These are phyloP conservation scores for Chromobotia macracanthus DNA, from an alignment of 2,797 vertebrate species.

Conservation along the genomic window DNA sequence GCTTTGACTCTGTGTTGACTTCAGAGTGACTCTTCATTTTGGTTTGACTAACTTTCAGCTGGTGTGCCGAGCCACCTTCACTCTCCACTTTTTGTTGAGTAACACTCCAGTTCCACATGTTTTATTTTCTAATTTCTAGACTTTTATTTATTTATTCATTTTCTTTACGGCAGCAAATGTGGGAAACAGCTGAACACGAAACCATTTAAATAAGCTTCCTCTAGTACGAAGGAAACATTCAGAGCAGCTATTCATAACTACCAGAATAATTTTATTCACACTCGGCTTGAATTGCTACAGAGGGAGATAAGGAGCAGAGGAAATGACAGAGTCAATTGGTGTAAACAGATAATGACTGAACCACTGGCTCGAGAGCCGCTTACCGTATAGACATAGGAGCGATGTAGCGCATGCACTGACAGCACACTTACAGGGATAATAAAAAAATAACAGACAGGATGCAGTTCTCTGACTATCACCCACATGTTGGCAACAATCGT, in stretches of 20 bases:
- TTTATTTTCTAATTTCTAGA: conserved; percentile 34
- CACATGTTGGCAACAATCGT: conserved; percentile 16
- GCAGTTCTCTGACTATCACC: conserved; percentile 40
- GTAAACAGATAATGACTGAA: conserved; percentile 62
- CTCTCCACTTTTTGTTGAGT: conserved; percentile 19
- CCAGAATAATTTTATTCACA: conserved; percentile 59
- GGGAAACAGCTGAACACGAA: conserved; percentile 56
- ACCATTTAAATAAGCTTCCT: conserved; percentile 55
- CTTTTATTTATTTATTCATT: conserved; percentile 48
- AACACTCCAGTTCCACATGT: not conserved
- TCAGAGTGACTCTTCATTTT: conserved; percentile 17
- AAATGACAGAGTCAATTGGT: conserved; percentile 60
- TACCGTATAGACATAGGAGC: conserved; percentile 50
- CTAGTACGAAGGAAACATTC: conserved; percentile 54
- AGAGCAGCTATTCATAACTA: conserved; percentile 60
- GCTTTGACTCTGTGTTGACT: conserved; percentile 34
- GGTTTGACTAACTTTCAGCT: not conserved
- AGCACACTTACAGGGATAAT: conserved; percentile 53
- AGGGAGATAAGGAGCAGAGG: conserved; percentile 56
- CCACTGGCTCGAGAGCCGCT: conserved; percentile 55
- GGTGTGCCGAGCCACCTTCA: conserved; percentile 21
- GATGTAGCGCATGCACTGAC: conserved; percentile 38
- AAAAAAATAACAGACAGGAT: conserved; percentile 51
- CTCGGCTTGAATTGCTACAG: conserved; percentile 53
- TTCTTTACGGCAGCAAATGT: conserved; percentile 29